These are phyloP conservation scores for Parazoanthus swiftii DNA, from an alignment of 92 coral and sea anemone genomes.

Conservation along the genomic window DNA sequence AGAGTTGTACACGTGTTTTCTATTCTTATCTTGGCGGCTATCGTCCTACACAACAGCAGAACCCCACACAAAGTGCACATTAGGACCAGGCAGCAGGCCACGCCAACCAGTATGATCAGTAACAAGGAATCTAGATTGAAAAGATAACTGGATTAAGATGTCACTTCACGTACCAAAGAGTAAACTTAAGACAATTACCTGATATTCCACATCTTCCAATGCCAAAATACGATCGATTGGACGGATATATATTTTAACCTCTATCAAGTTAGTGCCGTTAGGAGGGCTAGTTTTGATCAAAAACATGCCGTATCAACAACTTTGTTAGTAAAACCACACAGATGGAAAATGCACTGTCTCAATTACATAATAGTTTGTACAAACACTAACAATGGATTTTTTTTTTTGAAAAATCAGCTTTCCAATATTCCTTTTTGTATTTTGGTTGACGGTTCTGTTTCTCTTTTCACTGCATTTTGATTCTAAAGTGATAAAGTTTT, in stretches of 20 bases:
- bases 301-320: no score
- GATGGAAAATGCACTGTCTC: no score
- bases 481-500: neutral
- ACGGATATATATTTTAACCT: neutral
- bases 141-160: neutral
- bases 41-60: neutral
- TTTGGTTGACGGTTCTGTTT: no score
- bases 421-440: no score
- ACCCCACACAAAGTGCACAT: neutral
- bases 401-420: no score
- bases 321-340: no score
- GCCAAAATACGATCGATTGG: no score
- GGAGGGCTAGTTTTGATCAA: no score
- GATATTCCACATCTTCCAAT: neutral
- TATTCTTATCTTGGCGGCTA: neutral
- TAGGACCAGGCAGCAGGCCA: slow-evolving; percentile 10
- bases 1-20: neutral
- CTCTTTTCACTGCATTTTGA: no score
- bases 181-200: no score
- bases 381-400: no score
- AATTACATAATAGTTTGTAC: no score
- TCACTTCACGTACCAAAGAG: neutral
- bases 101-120: neutral
- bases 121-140: neutral
- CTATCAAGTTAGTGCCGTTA: neutral